Evolutionary conservation across 2,797 vertebrate genomes (phyloP).

Genomic region (Leptoclinus maculatus): DNA sequence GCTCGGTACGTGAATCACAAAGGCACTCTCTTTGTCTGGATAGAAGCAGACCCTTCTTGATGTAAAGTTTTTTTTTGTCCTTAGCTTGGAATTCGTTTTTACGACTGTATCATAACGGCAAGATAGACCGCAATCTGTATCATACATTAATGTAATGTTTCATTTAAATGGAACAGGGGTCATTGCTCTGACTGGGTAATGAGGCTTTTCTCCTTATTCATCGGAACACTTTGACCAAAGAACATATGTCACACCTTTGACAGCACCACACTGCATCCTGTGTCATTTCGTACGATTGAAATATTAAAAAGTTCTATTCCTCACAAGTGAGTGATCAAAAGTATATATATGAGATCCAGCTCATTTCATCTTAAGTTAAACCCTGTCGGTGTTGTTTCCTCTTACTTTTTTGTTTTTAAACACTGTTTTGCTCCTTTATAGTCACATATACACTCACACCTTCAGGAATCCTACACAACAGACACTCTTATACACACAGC

Average conservation of each 20-base stretch:
- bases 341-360: background rate
- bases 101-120: background rate
- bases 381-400: background rate
- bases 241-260: background rate
- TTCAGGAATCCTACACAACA: too few relatives aligned
- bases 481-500: too few relatives aligned
- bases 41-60: constrained; percentile 40
- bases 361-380: background rate
- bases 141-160: constrained; percentile 26
- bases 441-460: background rate
- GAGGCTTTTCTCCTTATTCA: background rate
- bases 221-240: background rate
- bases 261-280: background rate
- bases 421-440: background rate
- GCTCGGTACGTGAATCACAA: constrained; percentile 70
- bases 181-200: constrained; percentile 12
- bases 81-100: constrained; percentile 9
- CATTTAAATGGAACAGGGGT: background rate
- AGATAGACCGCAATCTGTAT: background rate
- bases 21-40: constrained; percentile 44
- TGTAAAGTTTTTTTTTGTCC: constrained; percentile 37
- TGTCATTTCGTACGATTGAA: constrained; percentile 3
- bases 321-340: background rate
- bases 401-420: background rate
- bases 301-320: background rate